Percentiles rank a stretch among this genome's conserved stretches.
These are phyloP conservation scores for Protophormia terraenovae DNA, from an alignment of 2,888 invertebrate genomes.

Conservation along the genomic window DNA sequence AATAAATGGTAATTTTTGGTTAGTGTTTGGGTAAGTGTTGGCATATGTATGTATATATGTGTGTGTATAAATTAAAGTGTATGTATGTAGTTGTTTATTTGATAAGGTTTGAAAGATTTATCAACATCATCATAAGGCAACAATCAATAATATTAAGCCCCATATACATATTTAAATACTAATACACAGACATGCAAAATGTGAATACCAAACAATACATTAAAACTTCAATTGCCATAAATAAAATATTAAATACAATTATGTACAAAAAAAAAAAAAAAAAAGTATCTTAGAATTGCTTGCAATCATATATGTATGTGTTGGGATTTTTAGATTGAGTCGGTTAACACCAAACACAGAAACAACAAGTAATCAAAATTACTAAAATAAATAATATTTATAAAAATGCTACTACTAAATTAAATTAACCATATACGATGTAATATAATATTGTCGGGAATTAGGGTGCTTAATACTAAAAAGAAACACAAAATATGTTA, in stretches of 20 bases:
- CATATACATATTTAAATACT: background rate
- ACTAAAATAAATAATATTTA: conserved; percentile 20
- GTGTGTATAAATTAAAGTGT: background rate
- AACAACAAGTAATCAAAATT: background rate
- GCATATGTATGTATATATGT: background rate
- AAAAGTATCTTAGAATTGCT: background rate
- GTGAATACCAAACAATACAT: background rate
- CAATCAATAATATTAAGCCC: conserved; percentile 54
- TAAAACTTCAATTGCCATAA: background rate
- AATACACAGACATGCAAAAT: background rate
- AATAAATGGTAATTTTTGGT: conserved; percentile 40
- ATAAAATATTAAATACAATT: background rate
- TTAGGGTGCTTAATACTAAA: conserved; percentile 1
- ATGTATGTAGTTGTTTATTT: conserved; percentile 13
- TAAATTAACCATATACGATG: conserved; percentile 38
- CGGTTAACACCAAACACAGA: background rate
- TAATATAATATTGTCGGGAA: conserved; percentile 37
- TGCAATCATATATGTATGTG: background rate
- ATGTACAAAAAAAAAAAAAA: too few relatives aligned
- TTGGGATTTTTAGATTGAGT: background rate
- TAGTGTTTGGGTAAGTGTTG: conserved; percentile 11
- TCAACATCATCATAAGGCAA: conserved; percentile 37
- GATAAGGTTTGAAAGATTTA: conserved; percentile 54
- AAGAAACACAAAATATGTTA: too few relatives aligned
- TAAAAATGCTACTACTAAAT: conserved; percentile 34